Conservation (phyloP, 2,797 vertebrate species). For the Odontamblyopus lacepedii region DNA sequence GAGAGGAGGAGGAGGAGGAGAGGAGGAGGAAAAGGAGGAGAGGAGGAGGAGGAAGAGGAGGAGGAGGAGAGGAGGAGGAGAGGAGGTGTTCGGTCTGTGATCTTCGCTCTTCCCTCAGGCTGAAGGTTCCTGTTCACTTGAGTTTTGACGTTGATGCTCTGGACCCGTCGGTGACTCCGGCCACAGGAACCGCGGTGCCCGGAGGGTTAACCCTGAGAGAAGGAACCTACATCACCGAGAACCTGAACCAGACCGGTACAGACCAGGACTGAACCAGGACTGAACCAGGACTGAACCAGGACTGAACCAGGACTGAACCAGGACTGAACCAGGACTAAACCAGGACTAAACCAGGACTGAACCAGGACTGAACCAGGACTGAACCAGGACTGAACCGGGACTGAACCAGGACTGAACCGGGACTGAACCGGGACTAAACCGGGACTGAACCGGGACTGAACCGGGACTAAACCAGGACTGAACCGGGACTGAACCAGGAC, state of each 20-base stretch:
- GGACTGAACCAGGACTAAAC: not conserved
- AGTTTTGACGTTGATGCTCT: slow-evolving; percentile 98
- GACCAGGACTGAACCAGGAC: not conserved
- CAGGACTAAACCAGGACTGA: not conserved
- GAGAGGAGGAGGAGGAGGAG: too few relatives aligned
- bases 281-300: not conserved
- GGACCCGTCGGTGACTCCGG: slow-evolving; percentile 92
- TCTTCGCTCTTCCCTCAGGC: slow-evolving; percentile 67
- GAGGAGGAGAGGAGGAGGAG: too few relatives aligned
- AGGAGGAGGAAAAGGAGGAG: too few relatives aligned
- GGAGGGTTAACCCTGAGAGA: slow-evolving; percentile 96
- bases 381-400: not conserved
- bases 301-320: not conserved
- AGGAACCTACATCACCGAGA: slow-evolving; percentile 94
- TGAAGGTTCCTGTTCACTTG: slow-evolving; percentile 90
- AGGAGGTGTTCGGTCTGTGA: too few relatives aligned
- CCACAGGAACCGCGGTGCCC: slow-evolving; percentile 93
- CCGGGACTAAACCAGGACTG: not conserved
- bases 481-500: too few relatives aligned
- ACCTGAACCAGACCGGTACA: slow-evolving; percentile 91
- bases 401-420: not conserved
- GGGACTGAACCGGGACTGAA: not conserved
- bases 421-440: not conserved
- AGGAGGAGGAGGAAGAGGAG: too few relatives aligned
- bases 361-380: not conserved